Base-by-base conservation (phyloP, 2,888 invertebrate genomes). In the Drosophila putrida region DNA sequence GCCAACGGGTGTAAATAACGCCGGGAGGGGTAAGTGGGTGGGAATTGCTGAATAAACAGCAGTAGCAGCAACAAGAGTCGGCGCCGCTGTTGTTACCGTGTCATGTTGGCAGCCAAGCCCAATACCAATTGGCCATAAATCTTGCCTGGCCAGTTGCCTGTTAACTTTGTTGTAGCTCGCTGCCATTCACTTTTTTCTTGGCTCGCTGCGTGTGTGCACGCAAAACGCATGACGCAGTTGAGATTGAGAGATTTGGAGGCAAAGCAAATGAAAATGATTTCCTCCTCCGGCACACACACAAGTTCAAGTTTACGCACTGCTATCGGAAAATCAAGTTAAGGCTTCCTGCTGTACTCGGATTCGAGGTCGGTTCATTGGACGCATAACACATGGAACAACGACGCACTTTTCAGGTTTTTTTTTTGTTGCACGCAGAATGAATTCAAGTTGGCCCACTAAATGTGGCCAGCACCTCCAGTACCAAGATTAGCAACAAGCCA, bases 31-130 rank as follows among this genome's bases (percentile, higher is more conserved):
- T 31, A 20, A 11, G 46, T 41, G 51, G 41, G 31, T 44, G 63
- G 54, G 43, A 44, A 20, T 20, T 20, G 20, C 27, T 31, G 43
- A 43, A 43, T 51, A 62, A 70, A 60, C 38, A 46, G 75, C 62
- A 60, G 63, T 50, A 71, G 83, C 70, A 69, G 67, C 71, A 55
- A 31, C 65, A 68, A 69, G 64, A 74, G 64, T 89, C 72, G 85
- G 50, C 82, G 69, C 71, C 68, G 79, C 44, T 87, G 89, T 83
- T 84, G 78, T 78, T 79, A 51, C 75, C 75, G 44, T 87, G 83
- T 89, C 86, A 80, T 85, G 88, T 88, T 79, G 80, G 75, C 86
- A 88, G 90, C 90, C 85, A 89, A 88, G 86, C 85, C 90, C 84
- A 80, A 89, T 77, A 71, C 83, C 85, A 80, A 89, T 82, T 82